These are phyloP conservation scores for Caenorhabditis wallacei DNA, from an alignment of 2,888 invertebrate genomes.

Conservation along the genomic window DNA sequence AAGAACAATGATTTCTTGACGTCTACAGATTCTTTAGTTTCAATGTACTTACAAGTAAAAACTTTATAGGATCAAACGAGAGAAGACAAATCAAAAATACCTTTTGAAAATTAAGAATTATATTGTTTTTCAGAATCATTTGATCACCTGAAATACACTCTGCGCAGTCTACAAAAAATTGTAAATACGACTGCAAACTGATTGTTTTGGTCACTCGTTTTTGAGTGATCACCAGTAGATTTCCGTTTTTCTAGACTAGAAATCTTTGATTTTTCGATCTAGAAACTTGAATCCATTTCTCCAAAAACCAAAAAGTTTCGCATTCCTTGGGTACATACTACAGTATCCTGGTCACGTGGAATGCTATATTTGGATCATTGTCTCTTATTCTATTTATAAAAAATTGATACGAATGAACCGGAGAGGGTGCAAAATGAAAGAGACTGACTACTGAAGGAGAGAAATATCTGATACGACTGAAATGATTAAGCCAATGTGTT, in stretches of 20 bases:
- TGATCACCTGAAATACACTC: neutral
- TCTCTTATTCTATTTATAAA: neutral
- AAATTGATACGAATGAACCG: neutral
- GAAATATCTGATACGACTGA: neutral
- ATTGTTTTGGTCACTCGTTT: conserved; percentile 20
- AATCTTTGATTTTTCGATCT: neutral
- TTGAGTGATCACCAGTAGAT: neutral
- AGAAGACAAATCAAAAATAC: neutral
- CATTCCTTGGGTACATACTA: neutral
- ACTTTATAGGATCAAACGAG: too few species aligned
- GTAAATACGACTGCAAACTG: conserved; percentile 25
- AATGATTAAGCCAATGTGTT: neutral
- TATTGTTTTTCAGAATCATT: conserved; percentile 4
- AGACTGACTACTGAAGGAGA: neutral
- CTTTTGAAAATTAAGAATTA: neutral
- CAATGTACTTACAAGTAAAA: neutral
- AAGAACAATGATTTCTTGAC: conserved; percentile 8
- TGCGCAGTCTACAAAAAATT: conserved; percentile 26
- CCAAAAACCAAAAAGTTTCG: too few species aligned
- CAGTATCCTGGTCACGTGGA: neutral
- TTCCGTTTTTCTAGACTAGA: neutral
- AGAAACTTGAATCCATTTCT: neutral
- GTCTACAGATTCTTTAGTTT: neutral
- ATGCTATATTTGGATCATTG: conserved; percentile 1
- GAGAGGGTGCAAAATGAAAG: neutral